Percentiles rank a stretch among this genome's conserved stretches.
Evolutionary conservation across 2,113 vertebrate genomes (phyloP).

Genomic region (Tinamus guttatus): DNA sequence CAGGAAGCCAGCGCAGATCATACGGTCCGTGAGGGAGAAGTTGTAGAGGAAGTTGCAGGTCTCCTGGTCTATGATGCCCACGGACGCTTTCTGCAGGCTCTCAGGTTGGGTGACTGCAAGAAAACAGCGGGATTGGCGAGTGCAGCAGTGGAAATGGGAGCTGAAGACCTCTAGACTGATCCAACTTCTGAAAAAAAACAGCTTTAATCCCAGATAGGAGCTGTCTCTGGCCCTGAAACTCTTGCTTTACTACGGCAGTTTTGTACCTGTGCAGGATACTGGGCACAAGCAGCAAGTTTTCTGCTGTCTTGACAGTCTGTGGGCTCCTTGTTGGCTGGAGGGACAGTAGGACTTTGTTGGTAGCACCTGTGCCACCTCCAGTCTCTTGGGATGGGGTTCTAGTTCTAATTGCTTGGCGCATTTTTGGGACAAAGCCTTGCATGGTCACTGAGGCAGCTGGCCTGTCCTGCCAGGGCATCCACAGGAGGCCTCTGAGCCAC

Average conservation of each 20-base stretch:
- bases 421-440: not conserved
- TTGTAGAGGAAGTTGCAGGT: conserved; percentile 87
- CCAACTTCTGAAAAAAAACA: not conserved
- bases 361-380: not conserved
- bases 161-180: not conserved
- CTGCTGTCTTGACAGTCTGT: not conserved
- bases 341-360: not conserved
- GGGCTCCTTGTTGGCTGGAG: not conserved
- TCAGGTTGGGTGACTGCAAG: conserved; percentile 72
- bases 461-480: too few relatives aligned
- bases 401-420: not conserved
- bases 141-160: not conserved
- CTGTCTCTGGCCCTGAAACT: not conserved
- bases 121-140: not conserved
- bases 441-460: not conserved
- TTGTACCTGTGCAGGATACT: not conserved
- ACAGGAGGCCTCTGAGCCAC: not conserved
- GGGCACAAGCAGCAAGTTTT: not conserved
- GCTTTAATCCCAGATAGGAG: not conserved
- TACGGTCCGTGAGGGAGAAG: conserved; percentile 84
- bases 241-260: not conserved
- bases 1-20: conserved; percentile 96
- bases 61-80: conserved; percentile 86
- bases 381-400: not conserved
- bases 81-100: conserved; percentile 85